Evolutionary conservation across 2,797 vertebrate genomes (phyloP), one percentile per base, ranked within the genome.

Genomic region (Melanotaenia nigrans): DNA sequence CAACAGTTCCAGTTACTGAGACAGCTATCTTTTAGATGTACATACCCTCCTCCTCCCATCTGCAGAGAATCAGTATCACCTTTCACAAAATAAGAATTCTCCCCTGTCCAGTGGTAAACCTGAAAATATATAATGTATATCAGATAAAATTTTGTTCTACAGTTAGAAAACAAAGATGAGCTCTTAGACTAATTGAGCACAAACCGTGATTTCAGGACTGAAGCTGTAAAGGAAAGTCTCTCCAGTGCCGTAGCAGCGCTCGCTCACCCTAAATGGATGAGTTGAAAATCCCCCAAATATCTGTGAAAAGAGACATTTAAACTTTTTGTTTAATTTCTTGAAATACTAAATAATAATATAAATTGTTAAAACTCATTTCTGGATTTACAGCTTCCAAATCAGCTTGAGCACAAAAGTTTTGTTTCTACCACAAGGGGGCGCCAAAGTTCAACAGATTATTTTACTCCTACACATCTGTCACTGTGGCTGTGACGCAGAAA

Each of bases 61-160:
- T 99, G 96, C 83, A 99, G 94, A 85, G 96, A 99, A 82, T 95
- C 96, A 65, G 87, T 95, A 83, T 97, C 96, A 90, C 98, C 98
- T 22, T 98, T 99, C 81, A 99, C 97, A 89, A 99, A 99, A 90
- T 99, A 99, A 0, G 97, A 99, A 81, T 99, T 99, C 85, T 99
- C 98, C 61, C 98, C 98, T 25, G 96, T 97, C 98, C 98, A 99
- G 76, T 95, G 96, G 77, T 95, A 99, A 71, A 97, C 95, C 98
- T 99, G 83, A 62, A 72, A 49, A 82, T 0, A 42, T 2, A 69
- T 12, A 33, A 11, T 3, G 20, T 0, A 32, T 12, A 24, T 35
- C 6, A 32, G 18, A 47, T 35, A 12, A 22, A 56, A 32, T 22
- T 35, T 4, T 30, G 12, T 1, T 8, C 32, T 56, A 64, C 3